These are phyloP conservation scores for Euphydryas editha DNA, from an alignment of 2,888 invertebrate genomes.

Conservation along the genomic window DNA sequence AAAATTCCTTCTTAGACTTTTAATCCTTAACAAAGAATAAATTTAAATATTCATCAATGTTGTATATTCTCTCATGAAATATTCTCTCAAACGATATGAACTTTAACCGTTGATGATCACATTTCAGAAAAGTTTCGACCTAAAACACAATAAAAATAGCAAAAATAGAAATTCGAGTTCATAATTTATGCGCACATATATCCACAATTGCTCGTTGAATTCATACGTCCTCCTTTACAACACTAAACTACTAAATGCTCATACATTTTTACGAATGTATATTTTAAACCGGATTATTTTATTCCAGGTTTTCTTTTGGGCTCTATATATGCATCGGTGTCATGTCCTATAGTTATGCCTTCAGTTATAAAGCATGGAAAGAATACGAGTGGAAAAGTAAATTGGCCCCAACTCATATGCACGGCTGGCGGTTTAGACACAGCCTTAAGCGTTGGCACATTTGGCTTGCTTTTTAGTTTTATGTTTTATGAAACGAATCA, in stretches of 20 bases:
- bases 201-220: neutral
- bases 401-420: constrained; percentile 71
- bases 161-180: constrained; percentile 14
- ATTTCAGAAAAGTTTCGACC: neutral
- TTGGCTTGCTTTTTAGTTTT: constrained; percentile 65
- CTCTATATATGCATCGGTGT: constrained; percentile 71
- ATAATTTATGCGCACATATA: constrained; percentile 5
- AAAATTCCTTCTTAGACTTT: no score
- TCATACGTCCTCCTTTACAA: neutral
- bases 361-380: constrained; percentile 56
- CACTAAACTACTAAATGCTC: neutral
- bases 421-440: constrained; percentile 73
- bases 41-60: no score
- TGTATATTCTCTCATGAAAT: neutral
- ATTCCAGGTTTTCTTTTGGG: constrained; percentile 66
- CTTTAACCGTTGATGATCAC: neutral
- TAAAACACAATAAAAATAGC: neutral
- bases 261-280: neutral
- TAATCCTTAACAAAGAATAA: neutral
- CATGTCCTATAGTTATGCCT: constrained; percentile 71
- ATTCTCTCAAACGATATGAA: neutral
- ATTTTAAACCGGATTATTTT: neutral
- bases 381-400: constrained; percentile 51
- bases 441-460: constrained; percentile 73
- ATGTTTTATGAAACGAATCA: constrained; percentile 62